phyloP scores from a whole-genome alignment of 2,888 invertebrate species.

The Brachycybe producta region DNA sequence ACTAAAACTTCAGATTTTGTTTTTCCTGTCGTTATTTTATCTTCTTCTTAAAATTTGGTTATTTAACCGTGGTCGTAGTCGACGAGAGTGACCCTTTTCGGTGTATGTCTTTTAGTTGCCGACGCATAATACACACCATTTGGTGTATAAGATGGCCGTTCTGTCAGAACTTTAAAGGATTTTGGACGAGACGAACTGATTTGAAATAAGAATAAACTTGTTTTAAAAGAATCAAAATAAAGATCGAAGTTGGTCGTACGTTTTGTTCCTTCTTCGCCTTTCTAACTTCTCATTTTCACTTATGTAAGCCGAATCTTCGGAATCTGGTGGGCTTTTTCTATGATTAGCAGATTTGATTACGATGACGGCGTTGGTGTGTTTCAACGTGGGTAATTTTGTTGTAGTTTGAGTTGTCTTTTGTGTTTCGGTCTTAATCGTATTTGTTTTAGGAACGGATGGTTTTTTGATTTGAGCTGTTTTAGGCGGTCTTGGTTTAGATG shows the following conservation, averaged over 20 bases:
- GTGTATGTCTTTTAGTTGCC: neutral
- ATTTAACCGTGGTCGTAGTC: constrained; percentile 15
- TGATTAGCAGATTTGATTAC: neutral
- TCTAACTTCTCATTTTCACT: constrained; percentile 12
- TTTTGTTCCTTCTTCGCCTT: too few relatives aligned
- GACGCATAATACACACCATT: constrained; percentile 11
- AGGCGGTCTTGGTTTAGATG: neutral
- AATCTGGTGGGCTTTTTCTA: constrained; percentile 14
- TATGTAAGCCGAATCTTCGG: constrained; percentile 16
- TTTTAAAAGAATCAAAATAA: too few relatives aligned
- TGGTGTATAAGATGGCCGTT: constrained; percentile 4
- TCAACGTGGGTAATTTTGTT: too few relatives aligned
- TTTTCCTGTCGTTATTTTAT: too few relatives aligned
- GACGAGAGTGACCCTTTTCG: constrained; percentile 13
- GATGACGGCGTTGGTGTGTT: too few relatives aligned
- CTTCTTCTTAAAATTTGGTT: neutral
- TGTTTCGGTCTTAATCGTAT: too few relatives aligned
- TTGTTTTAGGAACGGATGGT: neutral
- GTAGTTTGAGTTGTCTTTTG: too few relatives aligned
- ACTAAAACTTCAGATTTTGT: too few relatives aligned
- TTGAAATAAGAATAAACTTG: neutral
- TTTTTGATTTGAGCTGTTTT: neutral
- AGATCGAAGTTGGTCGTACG: too few relatives aligned
- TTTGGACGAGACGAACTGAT: neutral
- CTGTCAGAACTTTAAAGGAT: constrained; percentile 11